Evolutionary conservation across 2,113 vertebrate genomes (phyloP).

Genomic region (Odocoileus virginianus): DNA sequence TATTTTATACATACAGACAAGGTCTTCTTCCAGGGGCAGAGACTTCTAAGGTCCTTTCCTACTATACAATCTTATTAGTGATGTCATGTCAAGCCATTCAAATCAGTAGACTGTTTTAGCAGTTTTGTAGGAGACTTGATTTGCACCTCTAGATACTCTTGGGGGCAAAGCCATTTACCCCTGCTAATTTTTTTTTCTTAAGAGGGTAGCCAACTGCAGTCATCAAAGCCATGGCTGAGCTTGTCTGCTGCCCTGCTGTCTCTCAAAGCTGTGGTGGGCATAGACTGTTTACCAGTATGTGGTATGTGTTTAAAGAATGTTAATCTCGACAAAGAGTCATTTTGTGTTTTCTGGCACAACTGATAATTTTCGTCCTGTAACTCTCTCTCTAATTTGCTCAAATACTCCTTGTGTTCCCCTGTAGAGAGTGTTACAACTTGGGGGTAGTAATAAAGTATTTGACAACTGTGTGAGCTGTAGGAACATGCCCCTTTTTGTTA

Average conservation of each 20-base stretch:
- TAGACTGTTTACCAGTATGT: neutral
- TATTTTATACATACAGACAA: neutral
- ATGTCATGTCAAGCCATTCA: neutral
- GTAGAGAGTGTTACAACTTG: neutral
- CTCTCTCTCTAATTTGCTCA: neutral
- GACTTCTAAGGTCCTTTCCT: neutral
- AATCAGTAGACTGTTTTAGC: neutral
- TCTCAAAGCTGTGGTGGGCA: neutral
- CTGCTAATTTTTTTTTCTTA: neutral
- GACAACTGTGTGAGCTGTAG: neutral
- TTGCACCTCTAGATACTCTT: neutral
- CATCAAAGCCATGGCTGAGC: neutral
- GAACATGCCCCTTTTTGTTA: neutral
- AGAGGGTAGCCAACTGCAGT: neutral
- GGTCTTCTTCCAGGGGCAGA: neutral
- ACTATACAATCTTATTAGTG: neutral
- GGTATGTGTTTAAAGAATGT: conserved; percentile 29
- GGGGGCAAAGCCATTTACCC: neutral
- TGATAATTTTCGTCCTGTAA: neutral
- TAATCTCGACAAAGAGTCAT: neutral
- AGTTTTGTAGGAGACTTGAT: neutral
- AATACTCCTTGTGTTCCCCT: neutral
- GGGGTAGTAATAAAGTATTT: neutral
- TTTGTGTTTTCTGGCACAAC: conserved; percentile 27
- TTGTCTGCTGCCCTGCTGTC: neutral